Evolutionary conservation across 2,888 invertebrate genomes (phyloP).

Genomic region (Oasisia sp.): DNA sequence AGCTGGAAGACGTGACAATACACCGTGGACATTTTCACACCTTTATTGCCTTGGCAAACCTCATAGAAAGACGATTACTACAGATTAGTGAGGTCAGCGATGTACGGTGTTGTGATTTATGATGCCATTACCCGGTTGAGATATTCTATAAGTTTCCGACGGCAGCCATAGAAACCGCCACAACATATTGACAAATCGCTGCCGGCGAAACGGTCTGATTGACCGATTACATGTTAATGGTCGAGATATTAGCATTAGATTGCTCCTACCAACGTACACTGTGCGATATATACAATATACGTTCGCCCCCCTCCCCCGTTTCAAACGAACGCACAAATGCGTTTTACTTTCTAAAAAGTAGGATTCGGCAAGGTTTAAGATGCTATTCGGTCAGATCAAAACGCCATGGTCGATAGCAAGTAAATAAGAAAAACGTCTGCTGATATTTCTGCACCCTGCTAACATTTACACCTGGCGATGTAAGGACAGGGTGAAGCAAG

Average conservation of each 20-base stretch:
- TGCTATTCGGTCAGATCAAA: no score
- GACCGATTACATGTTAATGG: not conserved
- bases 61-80: not conserved
- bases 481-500: no score
- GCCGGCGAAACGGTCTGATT: not conserved
- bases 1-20: not conserved
- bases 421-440: no score
- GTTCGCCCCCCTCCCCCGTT: not conserved
- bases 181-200: conserved; percentile 17
- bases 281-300: not conserved
- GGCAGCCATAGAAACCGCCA: not conserved
- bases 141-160: not conserved
- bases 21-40: not conserved
- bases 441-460: no score
- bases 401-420: no score
- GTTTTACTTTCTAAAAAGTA: not conserved
- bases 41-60: not conserved
- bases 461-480: no score
- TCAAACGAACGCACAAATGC: not conserved
- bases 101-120: not conserved
- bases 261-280: not conserved
- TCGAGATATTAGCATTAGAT: not conserved
- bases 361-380: not conserved
- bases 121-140: not conserved
- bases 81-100: not conserved